These are phyloP conservation scores for Crotalus helleri DNA, from an alignment of 2,113 vertebrate genomes.

Conservation along the genomic window DNA sequence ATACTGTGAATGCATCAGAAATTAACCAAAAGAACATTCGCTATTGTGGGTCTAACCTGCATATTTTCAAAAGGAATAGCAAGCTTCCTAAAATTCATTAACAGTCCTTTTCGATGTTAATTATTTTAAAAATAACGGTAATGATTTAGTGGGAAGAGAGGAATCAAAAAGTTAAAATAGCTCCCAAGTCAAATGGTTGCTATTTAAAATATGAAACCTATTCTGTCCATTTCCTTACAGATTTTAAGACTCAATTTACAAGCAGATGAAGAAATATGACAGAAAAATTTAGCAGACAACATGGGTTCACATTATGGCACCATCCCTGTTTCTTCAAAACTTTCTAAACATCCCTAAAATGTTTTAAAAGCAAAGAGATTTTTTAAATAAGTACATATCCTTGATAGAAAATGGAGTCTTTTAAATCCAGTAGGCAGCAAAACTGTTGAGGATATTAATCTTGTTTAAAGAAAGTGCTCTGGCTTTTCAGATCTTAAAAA, in stretches of 20 bases:
- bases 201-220: not conserved
- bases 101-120: not conserved
- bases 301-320: not conserved
- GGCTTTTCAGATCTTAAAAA: not conserved
- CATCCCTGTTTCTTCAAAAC: not conserved
- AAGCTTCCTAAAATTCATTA: not conserved
- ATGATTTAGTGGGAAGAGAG: not conserved
- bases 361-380: not conserved
- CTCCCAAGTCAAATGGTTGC: not conserved
- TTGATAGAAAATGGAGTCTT: not conserved
- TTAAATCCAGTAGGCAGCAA: not conserved
- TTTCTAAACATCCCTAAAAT: not conserved
- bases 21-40: not conserved
- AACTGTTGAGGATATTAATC: not conserved
- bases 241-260: not conserved
- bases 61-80: not conserved
- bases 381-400: not conserved
- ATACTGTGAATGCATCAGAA: slow-evolving; percentile 6
- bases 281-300: not conserved
- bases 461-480: not conserved
- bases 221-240: not conserved
- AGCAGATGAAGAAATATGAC: not conserved
- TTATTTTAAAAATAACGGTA: slow-evolving; percentile 3
- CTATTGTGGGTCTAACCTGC: not conserved
- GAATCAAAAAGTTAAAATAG: not conserved